Base-by-base conservation (phyloP, 2,888 invertebrate genomes). In the Parnassius mnemosyne region DNA sequence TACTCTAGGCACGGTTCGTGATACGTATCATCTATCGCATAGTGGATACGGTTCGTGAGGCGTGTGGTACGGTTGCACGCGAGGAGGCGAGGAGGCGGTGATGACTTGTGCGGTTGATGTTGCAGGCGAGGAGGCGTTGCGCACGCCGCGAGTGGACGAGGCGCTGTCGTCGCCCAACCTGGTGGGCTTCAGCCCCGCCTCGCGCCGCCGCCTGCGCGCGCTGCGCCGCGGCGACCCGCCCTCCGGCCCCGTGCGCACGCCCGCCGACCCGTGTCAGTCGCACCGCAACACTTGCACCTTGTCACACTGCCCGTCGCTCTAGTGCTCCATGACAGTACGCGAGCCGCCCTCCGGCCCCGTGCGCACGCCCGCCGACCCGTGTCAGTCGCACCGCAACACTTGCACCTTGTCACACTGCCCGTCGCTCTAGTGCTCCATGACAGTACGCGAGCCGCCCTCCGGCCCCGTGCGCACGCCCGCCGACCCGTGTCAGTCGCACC, bases 161-260 rank as follows among this genome's bases (percentile, higher is more conserved):
- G 89, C 88, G 0, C 64, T 92, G 3, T 85, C 91, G 0, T 81
- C 83, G 0, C 91, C 92, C 0, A 88, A 88, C 71, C 75, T 91
- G 3, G 73, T 74, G 0, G 74, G 76, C 0, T 78, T 90, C 0
- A 88, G 87, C 52, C 87, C 92, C 0, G 82, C 81, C 11, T 88
- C 88, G 0, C 69, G 89, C 2, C 73, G 89, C 0, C 71, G 87
- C 1, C 71, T 92, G 65, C 87, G 79, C 51, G 92, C 91, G 0
- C 75, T 92, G 34, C 71, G 81, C 0, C 71, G 86, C 16, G 92
- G 92, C 0, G 89, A 92, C 61, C 83, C 86, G 83, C 89, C 90
- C 0, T 87, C 90, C 0, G 88, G 84, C 64, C 87, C 89, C 0
- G 77, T 87, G n/a, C 68, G 79, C 3, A 91, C 91, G 0, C 92